Evolutionary conservation across 2,113 vertebrate genomes (phyloP), one percentile per base, ranked within the genome.

Genomic region (Pollachius pollachius): DNA sequence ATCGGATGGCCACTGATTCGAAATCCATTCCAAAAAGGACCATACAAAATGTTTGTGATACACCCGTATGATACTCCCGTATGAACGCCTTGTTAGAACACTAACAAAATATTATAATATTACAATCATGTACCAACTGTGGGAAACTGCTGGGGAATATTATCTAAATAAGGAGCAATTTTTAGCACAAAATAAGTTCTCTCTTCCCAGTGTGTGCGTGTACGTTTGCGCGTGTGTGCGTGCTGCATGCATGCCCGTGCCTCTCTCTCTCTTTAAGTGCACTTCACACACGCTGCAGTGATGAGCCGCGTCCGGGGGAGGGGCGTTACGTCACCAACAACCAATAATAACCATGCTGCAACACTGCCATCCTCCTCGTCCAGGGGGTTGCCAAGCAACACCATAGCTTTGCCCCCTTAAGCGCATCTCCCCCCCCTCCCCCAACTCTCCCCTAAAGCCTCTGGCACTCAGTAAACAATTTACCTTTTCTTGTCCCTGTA

Each of bases 261-360:
- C 23, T 62, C 63, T 71, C 64, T 68, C 81, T 80, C 77, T 87
- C 79, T 78, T 82, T 76, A 80, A 86, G 63, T 88, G 86, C 48
- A 81, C 86, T 80, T 84, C 77, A 85, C 85, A 87, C 81, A 79
- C 80, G 89, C 85, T 83, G 87, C 88, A 88, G 84, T 64, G 82
- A 86, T 85, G 71, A 84, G 86, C 81, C 82, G 88, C 84, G 79
- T 81, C 72, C 79, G 62, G 80, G 62, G 65, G 41, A 70, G 63
- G 37, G 17, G 65, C 65, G 67, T 93, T 91, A 93, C 91, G 92
- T 93, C 87, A 93, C 89, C 80, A 85, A 81, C 74, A 84, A 77
- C 92, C 92, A 93, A 92, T 93, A 89, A 89, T 82, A 87, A 87
- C 88, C 84, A 78, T 71, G 83, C 91, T 89, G 89, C 90, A 92